Percentiles rank a stretch among this genome's conserved stretches.
Conservation (phyloP, 1,140 invertebrate genomes). For the Drepana arcuata region DNA sequence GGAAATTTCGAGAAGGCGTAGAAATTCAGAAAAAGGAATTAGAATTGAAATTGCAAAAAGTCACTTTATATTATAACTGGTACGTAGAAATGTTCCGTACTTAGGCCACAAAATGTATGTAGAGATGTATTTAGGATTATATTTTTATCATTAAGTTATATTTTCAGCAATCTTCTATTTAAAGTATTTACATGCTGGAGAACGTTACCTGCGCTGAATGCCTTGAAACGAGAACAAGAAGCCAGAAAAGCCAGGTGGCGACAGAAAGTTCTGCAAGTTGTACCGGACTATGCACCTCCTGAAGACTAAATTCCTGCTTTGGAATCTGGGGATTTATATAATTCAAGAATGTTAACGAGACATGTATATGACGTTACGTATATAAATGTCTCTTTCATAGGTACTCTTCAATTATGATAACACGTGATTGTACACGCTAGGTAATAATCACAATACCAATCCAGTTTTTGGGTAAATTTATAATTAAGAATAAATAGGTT, state of each 20-base stretch:
- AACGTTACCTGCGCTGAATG: conserved; percentile 73
- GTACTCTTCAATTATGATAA: no score
- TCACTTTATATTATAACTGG: conserved; percentile 73
- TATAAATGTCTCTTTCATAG: no score
- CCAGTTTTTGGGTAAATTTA: no score
- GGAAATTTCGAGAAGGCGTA: conserved; percentile 63
- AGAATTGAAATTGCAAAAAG: conserved; percentile 64
- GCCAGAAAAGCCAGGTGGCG: conserved; percentile 76
- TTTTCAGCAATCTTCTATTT: conserved; percentile 72
- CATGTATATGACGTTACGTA: no score
- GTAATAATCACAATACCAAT: no score
- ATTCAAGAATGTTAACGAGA: no score
- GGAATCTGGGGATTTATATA: no score
- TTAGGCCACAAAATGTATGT: neutral
- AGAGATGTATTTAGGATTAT: neutral
- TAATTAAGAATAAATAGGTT: no score
- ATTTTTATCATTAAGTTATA: neutral
- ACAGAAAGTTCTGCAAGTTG: conserved; percentile 76
- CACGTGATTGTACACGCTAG: no score
- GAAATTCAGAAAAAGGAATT: conserved; percentile 53
- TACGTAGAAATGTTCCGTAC: conserved; percentile 17
- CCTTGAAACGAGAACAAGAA: conserved; percentile 76
- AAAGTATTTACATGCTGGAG: conserved; percentile 76
- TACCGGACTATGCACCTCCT: conserved; percentile 76
- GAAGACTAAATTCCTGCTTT: no score